phyloP scores from a whole-genome alignment of 2,113 vertebrate species.

The Takifugu bimaculatus region DNA sequence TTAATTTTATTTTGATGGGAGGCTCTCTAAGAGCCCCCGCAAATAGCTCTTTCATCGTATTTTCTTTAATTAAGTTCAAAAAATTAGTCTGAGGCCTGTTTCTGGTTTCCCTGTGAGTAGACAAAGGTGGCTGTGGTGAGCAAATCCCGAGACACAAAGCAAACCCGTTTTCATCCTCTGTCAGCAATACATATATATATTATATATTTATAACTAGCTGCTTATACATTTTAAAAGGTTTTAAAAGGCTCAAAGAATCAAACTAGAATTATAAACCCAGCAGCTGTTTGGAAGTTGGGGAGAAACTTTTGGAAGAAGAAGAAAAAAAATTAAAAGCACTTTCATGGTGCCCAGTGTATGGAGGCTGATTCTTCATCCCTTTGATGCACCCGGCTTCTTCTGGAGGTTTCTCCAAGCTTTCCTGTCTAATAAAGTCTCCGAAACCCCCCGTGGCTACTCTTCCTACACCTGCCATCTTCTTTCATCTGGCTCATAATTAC shows the following conservation, averaged over 20 bases:
- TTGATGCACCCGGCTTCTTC: neutral
- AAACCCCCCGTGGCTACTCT: too few species aligned
- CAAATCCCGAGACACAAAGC: conserved; percentile 19
- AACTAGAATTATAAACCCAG: neutral
- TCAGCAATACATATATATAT: too few species aligned
- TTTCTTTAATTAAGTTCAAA: conserved; percentile 43
- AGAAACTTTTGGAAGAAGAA: neutral
- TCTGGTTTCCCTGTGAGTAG: conserved; percentile 35
- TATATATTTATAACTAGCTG: too few species aligned
- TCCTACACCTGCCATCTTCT: too few species aligned
- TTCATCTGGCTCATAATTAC: too few species aligned
- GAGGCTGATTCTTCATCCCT: neutral
- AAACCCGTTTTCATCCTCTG: too few species aligned
- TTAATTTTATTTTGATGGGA: conserved; percentile 43
- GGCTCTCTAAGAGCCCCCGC: conserved; percentile 44
- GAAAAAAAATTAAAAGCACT: neutral
- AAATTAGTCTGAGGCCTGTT: conserved; percentile 53
- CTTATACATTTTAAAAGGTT: neutral
- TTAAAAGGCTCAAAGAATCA: neutral
- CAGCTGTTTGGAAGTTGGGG: neutral
- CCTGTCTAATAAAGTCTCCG: neutral
- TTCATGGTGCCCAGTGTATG: neutral
- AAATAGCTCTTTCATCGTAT: conserved; percentile 42
- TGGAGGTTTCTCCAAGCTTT: neutral
- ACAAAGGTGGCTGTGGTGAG: conserved; percentile 22